These are phyloP conservation scores for Tetraodon nigroviridis DNA, from an alignment of 2,113 vertebrate species.

Conservation along the genomic window DNA sequence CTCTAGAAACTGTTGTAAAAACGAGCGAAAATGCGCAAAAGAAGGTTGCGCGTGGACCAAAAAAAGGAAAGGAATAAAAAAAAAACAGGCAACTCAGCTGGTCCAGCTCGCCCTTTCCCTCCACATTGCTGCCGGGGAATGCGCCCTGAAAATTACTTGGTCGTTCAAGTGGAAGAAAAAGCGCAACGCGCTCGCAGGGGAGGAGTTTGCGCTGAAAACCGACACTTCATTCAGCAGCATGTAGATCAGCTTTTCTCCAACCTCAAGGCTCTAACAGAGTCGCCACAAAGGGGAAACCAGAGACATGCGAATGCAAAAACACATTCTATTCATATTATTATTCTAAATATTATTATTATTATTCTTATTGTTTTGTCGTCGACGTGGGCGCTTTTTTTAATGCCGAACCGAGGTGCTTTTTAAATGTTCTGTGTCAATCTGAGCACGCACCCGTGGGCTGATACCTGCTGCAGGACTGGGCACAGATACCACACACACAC, in stretches of 20 bases:
- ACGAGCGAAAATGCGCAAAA: background rate
- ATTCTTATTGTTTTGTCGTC: too few relatives aligned
- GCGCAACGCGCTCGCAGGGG: conserved; percentile 70
- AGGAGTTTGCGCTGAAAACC: conserved; percentile 76
- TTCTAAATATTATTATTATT: background rate
- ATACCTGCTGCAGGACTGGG: background rate
- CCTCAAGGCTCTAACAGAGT: conserved; percentile 36
- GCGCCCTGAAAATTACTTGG: conserved; percentile 68
- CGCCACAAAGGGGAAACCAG: too few relatives aligned
- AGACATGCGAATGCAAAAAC: background rate
- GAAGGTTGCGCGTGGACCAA: background rate
- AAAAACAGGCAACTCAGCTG: conserved; percentile 25
- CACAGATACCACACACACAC: conserved; percentile 26
- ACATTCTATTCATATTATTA: background rate
- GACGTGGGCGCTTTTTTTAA: background rate
- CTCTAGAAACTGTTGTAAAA: conserved; percentile 10
- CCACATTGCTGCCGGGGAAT: conserved; percentile 75
- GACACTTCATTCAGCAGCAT: conserved; percentile 71
- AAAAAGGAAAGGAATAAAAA: background rate
- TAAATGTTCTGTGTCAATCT: background rate
- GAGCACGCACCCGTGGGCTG: conserved; percentile 6
- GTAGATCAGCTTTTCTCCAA: conserved; percentile 58
- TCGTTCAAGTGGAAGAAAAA: conserved; percentile 69
- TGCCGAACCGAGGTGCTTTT: too few relatives aligned
- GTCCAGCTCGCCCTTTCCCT: conserved; percentile 57